Evolutionary conservation across 2,888 invertebrate genomes (phyloP).

Genomic region (Caenorhabditis imperialis): DNA sequence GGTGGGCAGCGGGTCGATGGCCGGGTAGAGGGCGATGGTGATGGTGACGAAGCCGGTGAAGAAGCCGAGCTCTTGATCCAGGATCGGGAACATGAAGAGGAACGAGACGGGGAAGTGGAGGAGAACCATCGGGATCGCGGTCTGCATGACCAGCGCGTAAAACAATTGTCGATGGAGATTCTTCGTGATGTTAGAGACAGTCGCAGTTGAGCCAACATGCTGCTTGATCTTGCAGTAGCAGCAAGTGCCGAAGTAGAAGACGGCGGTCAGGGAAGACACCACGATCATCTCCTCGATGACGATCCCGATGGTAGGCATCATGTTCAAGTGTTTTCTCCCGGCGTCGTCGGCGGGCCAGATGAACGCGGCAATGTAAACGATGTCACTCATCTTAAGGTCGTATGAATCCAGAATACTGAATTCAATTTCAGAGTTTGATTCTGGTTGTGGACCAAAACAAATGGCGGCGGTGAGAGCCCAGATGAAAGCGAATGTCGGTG

Average conservation of each 20-base stretch:
- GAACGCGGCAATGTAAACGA: conserved; percentile 39
- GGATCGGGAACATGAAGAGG: conserved; percentile 26
- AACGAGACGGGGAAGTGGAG: conserved; percentile 36
- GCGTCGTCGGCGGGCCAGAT: conserved; percentile 25
- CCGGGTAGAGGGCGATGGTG: conserved; percentile 42
- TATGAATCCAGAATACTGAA: conserved; percentile 31
- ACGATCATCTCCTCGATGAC: conserved; percentile 24
- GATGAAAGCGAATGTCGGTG: conserved; percentile 12
- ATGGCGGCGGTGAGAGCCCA: conserved; percentile 23
- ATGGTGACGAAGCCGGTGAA: conserved; percentile 38
- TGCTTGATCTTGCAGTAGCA: conserved; percentile 29
- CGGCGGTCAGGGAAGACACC: conserved; percentile 18
- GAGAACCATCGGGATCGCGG: conserved; percentile 35
- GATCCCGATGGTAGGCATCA: conserved; percentile 10
- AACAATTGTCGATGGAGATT: conserved; percentile 34
- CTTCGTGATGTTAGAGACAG: conserved; percentile 18
- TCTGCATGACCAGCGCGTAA: conserved; percentile 32
- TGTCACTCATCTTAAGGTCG: conserved; percentile 15
- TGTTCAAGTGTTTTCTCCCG: conserved; percentile 1
- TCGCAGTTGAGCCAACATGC: conserved; percentile 4
- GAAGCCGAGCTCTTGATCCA: conserved; percentile 30
- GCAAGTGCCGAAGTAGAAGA: conserved; percentile 30
- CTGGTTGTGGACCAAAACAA: conserved; percentile 13
- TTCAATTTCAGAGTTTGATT: conserved; percentile 6
- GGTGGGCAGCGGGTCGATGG: conserved; percentile 32